These are phyloP conservation scores for Melanogrammus aeglefinus DNA, from an alignment of 2,797 vertebrate species.

Conservation along the genomic window DNA sequence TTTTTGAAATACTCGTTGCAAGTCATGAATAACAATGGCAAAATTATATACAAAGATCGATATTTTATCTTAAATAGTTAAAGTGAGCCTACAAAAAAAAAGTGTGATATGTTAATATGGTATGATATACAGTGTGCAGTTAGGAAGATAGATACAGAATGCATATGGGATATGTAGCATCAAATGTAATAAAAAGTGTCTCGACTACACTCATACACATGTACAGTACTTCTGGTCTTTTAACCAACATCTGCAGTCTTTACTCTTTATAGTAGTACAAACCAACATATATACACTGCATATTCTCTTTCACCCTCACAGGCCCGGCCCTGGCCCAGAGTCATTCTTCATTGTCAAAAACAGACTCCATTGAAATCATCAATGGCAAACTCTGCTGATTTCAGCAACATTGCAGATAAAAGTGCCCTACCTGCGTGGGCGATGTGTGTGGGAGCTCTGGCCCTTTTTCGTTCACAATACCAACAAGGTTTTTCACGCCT, in stretches of 20 bases:
- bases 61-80: too few species aligned
- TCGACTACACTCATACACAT: not conserved
- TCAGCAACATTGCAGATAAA: constrained; percentile 69
- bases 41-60: too few species aligned
- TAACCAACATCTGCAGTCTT: not conserved
- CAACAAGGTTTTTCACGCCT: constrained; percentile 37
- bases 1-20: too few species aligned
- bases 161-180: too few species aligned
- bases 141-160: too few species aligned
- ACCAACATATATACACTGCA: not conserved
- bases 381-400: constrained; percentile 71
- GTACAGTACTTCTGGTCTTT: not conserved
- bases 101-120: too few species aligned
- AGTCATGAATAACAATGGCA: too few species aligned
- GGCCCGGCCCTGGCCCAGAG: constrained; percentile 41
- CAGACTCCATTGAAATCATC: constrained; percentile 66
- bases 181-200: not conserved
- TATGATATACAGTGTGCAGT: too few species aligned
- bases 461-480: constrained; percentile 52
- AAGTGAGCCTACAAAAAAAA: too few species aligned
- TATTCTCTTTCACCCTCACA: not conserved
- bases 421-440: constrained; percentile 60
- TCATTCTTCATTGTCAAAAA: constrained; percentile 79
- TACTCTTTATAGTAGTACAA: not conserved
- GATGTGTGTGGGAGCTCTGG: constrained; percentile 53